phyloP scores from a whole-genome alignment of 2,797 vertebrate species.

The Dipus sagitta region DNA sequence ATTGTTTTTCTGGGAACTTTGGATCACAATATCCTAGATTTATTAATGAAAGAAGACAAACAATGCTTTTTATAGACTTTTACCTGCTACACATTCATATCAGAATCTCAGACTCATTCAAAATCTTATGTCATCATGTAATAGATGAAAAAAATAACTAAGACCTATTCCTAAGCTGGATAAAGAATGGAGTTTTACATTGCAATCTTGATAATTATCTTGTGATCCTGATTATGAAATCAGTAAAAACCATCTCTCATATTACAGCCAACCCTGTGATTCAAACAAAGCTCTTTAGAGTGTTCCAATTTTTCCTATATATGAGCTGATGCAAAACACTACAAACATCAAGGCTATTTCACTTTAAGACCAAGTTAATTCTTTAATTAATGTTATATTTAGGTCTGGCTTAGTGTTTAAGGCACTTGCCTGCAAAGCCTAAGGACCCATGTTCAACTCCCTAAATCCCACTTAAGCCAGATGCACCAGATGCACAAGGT shows the following conservation, averaged over 20 bases:
- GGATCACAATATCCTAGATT: too few relatives aligned
- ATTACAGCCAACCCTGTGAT: not conserved
- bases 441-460: too few relatives aligned
- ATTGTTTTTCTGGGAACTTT: too few relatives aligned
- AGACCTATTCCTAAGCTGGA: not conserved
- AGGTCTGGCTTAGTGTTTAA: too few relatives aligned
- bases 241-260: not conserved
- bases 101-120: constrained; percentile 1
- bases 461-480: too few relatives aligned
- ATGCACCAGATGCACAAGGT: too few relatives aligned
- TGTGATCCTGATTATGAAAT: not conserved
- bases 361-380: constrained; percentile 59
- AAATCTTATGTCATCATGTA: not conserved
- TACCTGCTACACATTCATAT: not conserved
- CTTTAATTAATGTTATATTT: constrained; percentile 51
- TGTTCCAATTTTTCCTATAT: not conserved
- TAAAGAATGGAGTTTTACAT: not conserved
- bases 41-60: not conserved
- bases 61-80: not conserved
- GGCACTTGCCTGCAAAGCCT: too few relatives aligned
- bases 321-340: not conserved
- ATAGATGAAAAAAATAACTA: not conserved
- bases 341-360: not conserved
- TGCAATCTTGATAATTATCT: not conserved
- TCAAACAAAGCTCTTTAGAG: not conserved